These are phyloP conservation scores for Cichladusa arquata DNA, from an alignment of 2,113 vertebrate species.

Conservation along the genomic window DNA sequence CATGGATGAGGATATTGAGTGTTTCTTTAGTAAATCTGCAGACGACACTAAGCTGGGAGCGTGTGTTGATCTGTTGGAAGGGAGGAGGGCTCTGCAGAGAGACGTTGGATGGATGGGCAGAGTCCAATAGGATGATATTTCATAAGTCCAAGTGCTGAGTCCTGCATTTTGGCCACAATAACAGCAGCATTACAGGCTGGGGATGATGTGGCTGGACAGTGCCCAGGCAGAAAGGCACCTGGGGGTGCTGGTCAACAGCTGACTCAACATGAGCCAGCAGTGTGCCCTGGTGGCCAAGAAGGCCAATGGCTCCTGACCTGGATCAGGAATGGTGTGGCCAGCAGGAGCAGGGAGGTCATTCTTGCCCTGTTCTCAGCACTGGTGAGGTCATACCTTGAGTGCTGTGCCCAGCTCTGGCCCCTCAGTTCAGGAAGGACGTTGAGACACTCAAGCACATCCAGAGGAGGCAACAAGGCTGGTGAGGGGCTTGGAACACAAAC, in stretches of 20 bases:
- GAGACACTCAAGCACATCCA: fast-evolving
- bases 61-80: neutral
- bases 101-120: neutral
- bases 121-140: neutral
- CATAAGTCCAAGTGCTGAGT: neutral
- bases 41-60: neutral
- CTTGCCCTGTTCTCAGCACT: neutral
- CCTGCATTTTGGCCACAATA: neutral
- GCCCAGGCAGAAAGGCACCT: neutral
- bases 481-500: neutral
- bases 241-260: neutral
- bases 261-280: neutral
- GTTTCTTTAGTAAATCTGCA: neutral
- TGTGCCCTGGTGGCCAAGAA: neutral
- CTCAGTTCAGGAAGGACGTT: neutral
- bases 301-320: neutral
- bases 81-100: neutral
- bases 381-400: neutral
- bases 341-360: neutral
- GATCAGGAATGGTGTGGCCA: neutral
- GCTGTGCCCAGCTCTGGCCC: neutral
- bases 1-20: neutral
- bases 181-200: neutral
- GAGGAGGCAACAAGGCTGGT: neutral
- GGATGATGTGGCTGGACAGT: neutral